These are phyloP conservation scores for Epinephelus coioides DNA, from an alignment of 2,797 vertebrate species.

Conservation along the genomic window DNA sequence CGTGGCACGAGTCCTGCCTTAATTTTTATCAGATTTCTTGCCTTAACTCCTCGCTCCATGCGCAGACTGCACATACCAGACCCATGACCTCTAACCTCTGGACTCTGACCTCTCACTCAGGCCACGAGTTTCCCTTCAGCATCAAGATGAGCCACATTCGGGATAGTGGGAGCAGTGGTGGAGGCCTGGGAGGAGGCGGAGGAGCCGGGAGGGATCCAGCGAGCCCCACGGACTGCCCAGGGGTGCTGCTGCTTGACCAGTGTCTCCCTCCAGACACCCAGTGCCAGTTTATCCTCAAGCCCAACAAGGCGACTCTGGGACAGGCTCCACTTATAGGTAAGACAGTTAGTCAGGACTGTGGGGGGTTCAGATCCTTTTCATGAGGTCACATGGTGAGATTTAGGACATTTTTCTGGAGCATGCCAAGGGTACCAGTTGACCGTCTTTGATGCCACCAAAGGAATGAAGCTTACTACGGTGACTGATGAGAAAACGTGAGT, in stretches of 20 bases:
- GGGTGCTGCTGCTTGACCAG: conserved; percentile 90
- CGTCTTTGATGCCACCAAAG: too few species aligned
- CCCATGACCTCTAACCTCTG: conserved; percentile 55
- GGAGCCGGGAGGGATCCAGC: conserved; percentile 66
- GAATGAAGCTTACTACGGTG: too few species aligned
- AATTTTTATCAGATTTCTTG: conserved; percentile 22
- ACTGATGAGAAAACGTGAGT: too few species aligned
- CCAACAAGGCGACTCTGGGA: conserved; percentile 84
- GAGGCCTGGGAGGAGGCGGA: conserved; percentile 43
- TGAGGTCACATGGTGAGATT: neutral
- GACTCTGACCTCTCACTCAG: conserved; percentile 79
- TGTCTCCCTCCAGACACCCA: conserved; percentile 91
- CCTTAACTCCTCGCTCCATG: conserved; percentile 2
- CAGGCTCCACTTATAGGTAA: conserved; percentile 88
- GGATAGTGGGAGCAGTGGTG: conserved; percentile 70
- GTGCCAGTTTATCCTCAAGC: conserved; percentile 97
- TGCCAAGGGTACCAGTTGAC: too few species aligned
- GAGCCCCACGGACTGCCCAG: conserved; percentile 86
- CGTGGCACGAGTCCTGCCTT: neutral
- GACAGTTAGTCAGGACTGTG: neutral
- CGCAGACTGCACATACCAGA: conserved; percentile 38
- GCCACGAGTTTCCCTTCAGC: conserved; percentile 95
- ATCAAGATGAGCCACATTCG: conserved; percentile 97
- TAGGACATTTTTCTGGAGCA: neutral
- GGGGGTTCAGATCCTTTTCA: neutral